A percentile compares a stretch with the other conserved stretches of the same genome.
Conservation (phyloP, 1,140 invertebrate species). For the Carposina sasakii region DNA sequence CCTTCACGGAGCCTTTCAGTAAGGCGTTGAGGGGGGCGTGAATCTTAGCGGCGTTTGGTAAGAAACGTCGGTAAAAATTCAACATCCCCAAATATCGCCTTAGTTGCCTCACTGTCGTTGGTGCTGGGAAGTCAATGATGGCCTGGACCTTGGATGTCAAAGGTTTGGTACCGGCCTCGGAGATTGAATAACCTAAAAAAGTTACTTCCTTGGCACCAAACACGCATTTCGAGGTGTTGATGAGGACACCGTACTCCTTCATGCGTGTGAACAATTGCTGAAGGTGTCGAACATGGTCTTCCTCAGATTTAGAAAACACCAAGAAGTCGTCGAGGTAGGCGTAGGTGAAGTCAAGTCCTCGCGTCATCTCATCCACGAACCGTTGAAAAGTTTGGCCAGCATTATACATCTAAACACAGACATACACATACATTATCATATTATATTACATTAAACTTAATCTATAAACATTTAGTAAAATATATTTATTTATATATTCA, state of each 20-base stretch:
- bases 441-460: too few species aligned
- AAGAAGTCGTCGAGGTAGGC: conserved; percentile 60
- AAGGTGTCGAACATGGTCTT: conserved; percentile 39
- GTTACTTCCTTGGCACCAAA: conserved; percentile 15
- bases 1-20: conserved; percentile 1
- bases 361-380: conserved; percentile 62
- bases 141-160: conserved; percentile 22
- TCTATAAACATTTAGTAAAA: too few species aligned
- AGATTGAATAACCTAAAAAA: conserved; percentile 40
- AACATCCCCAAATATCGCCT: conserved; percentile 57
- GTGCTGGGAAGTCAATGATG: conserved; percentile 38
- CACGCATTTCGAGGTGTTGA: conserved; percentile 34
- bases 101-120: conserved; percentile 34
- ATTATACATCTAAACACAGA: too few species aligned
- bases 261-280: conserved; percentile 26
- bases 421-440: too few species aligned
- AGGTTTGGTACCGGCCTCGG: conserved; percentile 35
- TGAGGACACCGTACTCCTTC: conserved; percentile 26
- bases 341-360: conserved; percentile 42
- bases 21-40: conserved; percentile 8
- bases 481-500: too few species aligned
- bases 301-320: conserved; percentile 30
- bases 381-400: conserved; percentile 65
- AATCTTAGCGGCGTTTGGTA: conserved; percentile 29
- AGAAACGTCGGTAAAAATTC: conserved; percentile 45